Evolutionary conservation across 2,797 vertebrate genomes (phyloP).

Genomic region (Cercopithecus hamlyni): DNA sequence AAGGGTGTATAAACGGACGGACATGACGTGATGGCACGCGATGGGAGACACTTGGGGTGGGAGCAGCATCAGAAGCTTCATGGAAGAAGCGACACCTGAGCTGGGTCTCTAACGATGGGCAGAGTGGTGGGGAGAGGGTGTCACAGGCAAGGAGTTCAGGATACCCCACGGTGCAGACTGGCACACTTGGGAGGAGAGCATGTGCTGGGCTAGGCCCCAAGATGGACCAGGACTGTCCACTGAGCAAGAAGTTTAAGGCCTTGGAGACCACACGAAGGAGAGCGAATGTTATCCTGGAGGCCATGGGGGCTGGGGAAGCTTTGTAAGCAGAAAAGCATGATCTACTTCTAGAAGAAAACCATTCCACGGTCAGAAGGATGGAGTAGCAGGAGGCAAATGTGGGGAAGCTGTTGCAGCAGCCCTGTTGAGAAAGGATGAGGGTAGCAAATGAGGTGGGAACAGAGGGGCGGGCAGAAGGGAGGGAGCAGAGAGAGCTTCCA

Average conservation of each 20-base stretch:
- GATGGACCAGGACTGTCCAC: not conserved
- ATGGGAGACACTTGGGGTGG: not conserved
- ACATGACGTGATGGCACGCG: rapidly evolving
- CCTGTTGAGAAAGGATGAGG: not conserved
- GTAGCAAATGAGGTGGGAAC: not conserved
- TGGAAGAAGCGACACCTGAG: not conserved
- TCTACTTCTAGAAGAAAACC: not conserved
- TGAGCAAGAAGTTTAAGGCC: not conserved
- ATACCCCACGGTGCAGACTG: not conserved
- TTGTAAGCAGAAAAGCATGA: not conserved
- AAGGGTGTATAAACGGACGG: too few relatives aligned
- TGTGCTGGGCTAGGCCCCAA: not conserved
- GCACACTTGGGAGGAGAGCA: not conserved
- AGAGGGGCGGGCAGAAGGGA: not conserved
- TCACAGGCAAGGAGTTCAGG: not conserved
- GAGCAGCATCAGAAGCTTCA: not conserved
- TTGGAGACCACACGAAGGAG: not conserved
- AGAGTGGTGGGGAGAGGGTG: not conserved
- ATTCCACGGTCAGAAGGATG: not conserved
- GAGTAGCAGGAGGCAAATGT: not conserved
- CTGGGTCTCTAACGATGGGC: not conserved
- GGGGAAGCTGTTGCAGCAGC: not conserved
- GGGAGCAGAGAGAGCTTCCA: rapidly evolving
- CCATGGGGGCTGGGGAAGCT: not conserved
- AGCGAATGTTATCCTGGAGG: not conserved